Conservation (phyloP, 2,888 invertebrate genomes). For the Automeris io region DNA sequence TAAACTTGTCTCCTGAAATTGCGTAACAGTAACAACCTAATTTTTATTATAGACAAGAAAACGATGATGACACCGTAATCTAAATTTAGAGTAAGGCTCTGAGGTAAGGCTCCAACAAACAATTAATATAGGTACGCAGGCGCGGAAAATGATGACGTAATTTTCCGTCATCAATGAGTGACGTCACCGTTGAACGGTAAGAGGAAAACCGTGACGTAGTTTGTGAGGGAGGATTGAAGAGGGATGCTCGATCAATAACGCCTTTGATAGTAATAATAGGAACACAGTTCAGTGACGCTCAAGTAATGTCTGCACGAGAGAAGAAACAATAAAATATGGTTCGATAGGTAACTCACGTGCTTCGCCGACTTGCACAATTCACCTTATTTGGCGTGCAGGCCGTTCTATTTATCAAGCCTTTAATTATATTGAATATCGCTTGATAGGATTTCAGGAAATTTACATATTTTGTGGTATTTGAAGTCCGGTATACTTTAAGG, state of each 20-base stretch:
- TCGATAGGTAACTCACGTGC: constrained; percentile 61
- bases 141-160: constrained; percentile 38
- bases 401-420: constrained; percentile 41
- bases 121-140: constrained; percentile 20
- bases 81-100: constrained; percentile 34
- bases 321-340: constrained; percentile 50
- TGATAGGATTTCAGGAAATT: too few relatives aligned
- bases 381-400: constrained; percentile 39
- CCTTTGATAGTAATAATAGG: constrained; percentile 39
- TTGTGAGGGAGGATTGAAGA: constrained; percentile 26
- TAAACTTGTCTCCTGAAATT: not conserved
- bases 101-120: constrained; percentile 9
- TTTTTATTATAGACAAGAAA: constrained; percentile 1
- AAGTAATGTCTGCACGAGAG: constrained; percentile 39
- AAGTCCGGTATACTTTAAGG: too few relatives aligned
- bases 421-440: too few relatives aligned
- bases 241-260: constrained; percentile 40
- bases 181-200: constrained; percentile 39
- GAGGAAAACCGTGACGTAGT: constrained; percentile 54
- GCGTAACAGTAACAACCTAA: not conserved
- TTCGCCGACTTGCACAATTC: constrained; percentile 28
- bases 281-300: constrained; percentile 54
- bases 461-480: too few relatives aligned
- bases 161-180: constrained; percentile 43
- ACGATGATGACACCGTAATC: constrained; percentile 24